These are phyloP conservation scores for Excalfactoria chinensis DNA, from an alignment of 2,113 vertebrate genomes.

Conservation along the genomic window DNA sequence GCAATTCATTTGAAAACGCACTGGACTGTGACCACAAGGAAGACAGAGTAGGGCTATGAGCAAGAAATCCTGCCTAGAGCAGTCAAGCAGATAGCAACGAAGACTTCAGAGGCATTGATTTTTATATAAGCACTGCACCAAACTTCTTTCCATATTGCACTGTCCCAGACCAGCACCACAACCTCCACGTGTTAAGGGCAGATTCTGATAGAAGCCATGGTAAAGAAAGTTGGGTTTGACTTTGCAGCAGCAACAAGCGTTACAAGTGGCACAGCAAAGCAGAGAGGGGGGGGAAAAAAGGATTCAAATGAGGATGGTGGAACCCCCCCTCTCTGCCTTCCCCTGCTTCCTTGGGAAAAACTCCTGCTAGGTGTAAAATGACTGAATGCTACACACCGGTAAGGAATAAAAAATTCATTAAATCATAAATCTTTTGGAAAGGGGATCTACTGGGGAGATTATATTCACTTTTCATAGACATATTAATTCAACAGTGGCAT, in stretches of 20 bases:
- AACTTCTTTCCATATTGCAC: background rate
- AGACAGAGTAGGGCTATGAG: slow-evolving; percentile 3
- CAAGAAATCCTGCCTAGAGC: slow-evolving; percentile 33
- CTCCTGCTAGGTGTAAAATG: slow-evolving; percentile 35
- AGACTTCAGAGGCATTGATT: background rate
- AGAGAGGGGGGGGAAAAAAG: background rate
- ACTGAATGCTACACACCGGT: background rate
- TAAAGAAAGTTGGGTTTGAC: background rate
- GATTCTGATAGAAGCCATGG: background rate
- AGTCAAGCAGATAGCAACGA: background rate
- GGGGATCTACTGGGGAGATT: slow-evolving; percentile 39
- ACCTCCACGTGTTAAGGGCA: rapidly evolving
- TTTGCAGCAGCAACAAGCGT: background rate
- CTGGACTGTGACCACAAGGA: background rate
- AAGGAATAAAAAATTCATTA: slow-evolving; percentile 53
- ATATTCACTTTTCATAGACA: slow-evolving; percentile 24
- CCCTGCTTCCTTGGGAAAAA: background rate
- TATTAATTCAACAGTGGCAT: slow-evolving; percentile 55
- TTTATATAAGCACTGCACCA: background rate
- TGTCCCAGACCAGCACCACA: background rate
- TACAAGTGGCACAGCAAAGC: background rate
- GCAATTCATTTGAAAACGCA: background rate
- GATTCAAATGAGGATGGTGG: background rate
- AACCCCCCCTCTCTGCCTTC: background rate
- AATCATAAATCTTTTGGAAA: slow-evolving; percentile 61